phyloP scores from a whole-genome alignment of 1,140 invertebrate species.

The Pseudomyrmex cubaensis region DNA sequence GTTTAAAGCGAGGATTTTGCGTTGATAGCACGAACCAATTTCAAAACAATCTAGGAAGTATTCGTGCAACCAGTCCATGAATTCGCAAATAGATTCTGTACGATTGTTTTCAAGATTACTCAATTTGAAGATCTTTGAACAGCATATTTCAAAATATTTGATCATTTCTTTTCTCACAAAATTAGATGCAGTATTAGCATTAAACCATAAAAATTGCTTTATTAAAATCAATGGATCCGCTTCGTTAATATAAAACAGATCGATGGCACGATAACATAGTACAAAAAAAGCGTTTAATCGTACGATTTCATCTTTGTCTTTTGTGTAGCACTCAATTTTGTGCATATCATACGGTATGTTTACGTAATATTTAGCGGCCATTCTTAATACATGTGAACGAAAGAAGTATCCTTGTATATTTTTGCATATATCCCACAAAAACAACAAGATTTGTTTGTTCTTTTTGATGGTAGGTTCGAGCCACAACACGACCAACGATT shows the following conservation, averaged over 20 bases:
- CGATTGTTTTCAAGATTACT: slow-evolving; percentile 5
- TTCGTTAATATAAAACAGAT: slow-evolving; percentile 32
- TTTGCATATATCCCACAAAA: slow-evolving; percentile 67
- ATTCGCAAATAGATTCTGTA: slow-evolving; percentile 63
- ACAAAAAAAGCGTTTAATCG: slow-evolving; percentile 77
- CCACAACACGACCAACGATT: slow-evolving; percentile 76
- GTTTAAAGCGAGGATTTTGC: slow-evolving; percentile 84
- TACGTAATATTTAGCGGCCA: slow-evolving; percentile 62
- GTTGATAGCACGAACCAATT: slow-evolving; percentile 86
- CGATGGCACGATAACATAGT: slow-evolving; percentile 63
- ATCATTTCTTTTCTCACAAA: slow-evolving; percentile 75
- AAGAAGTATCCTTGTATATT: slow-evolving; percentile 52
- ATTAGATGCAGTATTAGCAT: slow-evolving; percentile 73
- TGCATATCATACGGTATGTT: slow-evolving; percentile 27
- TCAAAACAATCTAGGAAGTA: slow-evolving; percentile 84
- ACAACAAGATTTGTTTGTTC: slow-evolving; percentile 61
- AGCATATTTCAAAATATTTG: slow-evolving; percentile 74
- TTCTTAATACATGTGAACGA: slow-evolving; percentile 71
- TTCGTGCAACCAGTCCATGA: slow-evolving; percentile 84
- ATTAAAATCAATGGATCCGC: slow-evolving; percentile 54
- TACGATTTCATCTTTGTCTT: slow-evolving; percentile 69
- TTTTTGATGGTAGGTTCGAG: slow-evolving; percentile 74
- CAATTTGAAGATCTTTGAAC: slow-evolving; percentile 71
- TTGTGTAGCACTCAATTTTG: slow-evolving; percentile 51
- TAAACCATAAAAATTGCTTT: slow-evolving; percentile 73